Percentiles rank a stretch among this genome's conserved stretches.
These are phyloP conservation scores for Macrocentrus cingulum DNA, from an alignment of 1,140 invertebrate genomes.

Conservation along the genomic window DNA sequence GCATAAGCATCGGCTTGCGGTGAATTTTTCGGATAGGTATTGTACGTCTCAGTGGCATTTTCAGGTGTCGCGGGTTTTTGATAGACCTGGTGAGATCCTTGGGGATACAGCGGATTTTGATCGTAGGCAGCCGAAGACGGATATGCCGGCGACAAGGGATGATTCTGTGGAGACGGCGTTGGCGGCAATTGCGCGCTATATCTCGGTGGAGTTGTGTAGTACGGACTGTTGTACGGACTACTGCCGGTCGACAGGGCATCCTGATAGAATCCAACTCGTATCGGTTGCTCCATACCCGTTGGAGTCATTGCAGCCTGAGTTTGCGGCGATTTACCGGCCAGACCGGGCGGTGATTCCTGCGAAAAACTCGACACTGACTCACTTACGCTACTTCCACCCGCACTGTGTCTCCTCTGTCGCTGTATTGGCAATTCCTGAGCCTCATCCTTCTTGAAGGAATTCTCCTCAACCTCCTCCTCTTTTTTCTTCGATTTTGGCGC, in stretches of 20 bases:
- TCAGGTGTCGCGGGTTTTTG: conserved; percentile 41
- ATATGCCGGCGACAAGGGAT: conserved; percentile 53
- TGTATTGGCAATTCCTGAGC: conserved; percentile 39
- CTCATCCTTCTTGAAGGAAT: conserved; percentile 39
- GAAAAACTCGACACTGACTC: conserved; percentile 56
- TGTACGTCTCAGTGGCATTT: conserved; percentile 33
- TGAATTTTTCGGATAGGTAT: conserved; percentile 25
- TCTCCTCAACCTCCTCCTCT: conserved; percentile 48
- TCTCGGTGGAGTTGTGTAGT: conserved; percentile 53
- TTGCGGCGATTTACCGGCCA: conserved; percentile 48
- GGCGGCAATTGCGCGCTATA: conserved; percentile 55
- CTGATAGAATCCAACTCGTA: conserved; percentile 55
- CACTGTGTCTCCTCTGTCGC: conserved; percentile 49
- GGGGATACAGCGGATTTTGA: conserved; percentile 44
- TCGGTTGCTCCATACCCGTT: conserved; percentile 42
- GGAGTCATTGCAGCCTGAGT: conserved; percentile 41
- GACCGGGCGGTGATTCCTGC: conserved; percentile 51
- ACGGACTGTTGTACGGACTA: conserved; percentile 56
- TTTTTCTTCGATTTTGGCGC: conserved; percentile 68
- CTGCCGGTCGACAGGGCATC: conserved; percentile 53
- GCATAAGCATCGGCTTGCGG: conserved; percentile 27
- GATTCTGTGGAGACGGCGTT: conserved; percentile 54
- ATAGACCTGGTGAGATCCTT: conserved; percentile 39
- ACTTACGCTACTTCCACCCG: conserved; percentile 54
- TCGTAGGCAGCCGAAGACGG: conserved; percentile 47